Conservation (phyloP, 2,113 vertebrate species). For the Dasyprocta punctata region DNA sequence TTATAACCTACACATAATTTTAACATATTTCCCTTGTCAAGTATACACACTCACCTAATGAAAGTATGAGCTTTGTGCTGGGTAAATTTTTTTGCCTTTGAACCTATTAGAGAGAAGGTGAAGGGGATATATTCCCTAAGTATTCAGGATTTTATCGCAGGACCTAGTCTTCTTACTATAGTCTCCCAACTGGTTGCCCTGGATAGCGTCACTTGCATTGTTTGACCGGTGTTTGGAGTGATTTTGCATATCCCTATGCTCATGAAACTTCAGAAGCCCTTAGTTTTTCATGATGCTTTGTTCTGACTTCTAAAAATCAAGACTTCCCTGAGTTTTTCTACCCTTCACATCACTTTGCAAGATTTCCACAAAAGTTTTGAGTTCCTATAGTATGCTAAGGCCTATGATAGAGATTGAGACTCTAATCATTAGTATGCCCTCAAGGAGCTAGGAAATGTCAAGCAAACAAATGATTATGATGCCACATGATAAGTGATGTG, state of each 20-base stretch:
- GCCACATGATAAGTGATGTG: rapidly evolving
- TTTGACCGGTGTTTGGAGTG: not conserved
- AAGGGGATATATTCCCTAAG: not conserved
- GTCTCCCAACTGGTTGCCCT: not conserved
- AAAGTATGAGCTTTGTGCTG: not conserved
- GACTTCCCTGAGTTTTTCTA: not conserved
- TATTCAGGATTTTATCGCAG: not conserved
- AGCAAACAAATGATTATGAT: not conserved
- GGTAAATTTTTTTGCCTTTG: not conserved
- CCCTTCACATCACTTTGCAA: not conserved
- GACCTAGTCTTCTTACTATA: not conserved
- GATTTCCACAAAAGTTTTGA: not conserved
- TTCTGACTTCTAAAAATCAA: not conserved
- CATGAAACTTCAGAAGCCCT: not conserved
- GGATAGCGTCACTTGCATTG: not conserved
- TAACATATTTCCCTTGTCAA: not conserved
- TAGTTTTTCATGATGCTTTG: not conserved
- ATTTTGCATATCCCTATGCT: not conserved
- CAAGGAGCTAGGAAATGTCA: not conserved
- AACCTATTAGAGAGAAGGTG: not conserved
- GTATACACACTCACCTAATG: not conserved
- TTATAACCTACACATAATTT: not conserved
- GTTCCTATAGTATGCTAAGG: not conserved
- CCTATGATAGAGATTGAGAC: not conserved
- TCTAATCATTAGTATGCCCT: not conserved